These are phyloP conservation scores for Corella eumyota DNA, from an alignment of 23 tunicate genomes.

Conservation along the genomic window DNA sequence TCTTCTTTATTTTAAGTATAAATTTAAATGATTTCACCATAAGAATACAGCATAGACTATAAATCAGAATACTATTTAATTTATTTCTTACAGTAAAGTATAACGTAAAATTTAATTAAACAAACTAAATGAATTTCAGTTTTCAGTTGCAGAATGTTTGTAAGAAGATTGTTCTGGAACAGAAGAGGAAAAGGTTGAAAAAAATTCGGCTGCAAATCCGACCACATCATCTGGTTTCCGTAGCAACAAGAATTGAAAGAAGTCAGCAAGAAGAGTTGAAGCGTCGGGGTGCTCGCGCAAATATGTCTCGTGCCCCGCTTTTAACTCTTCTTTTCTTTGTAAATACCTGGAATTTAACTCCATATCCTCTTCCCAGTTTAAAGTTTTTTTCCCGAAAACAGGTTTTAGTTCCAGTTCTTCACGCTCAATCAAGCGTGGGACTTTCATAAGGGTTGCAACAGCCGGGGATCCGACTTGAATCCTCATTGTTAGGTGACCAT, in stretches of 20 bases:
- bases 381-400: conserved; percentile 49
- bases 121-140: no score
- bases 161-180: conserved; percentile 66
- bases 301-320: conserved; percentile 54
- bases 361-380: conserved; percentile 71
- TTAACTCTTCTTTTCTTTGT: conserved; percentile 45
- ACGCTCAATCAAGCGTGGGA: conserved; percentile 63
- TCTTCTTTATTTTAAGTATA: no score
- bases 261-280: conserved; percentile 52
- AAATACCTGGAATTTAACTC: conserved; percentile 56
- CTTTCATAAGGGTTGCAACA: conserved; percentile 26
- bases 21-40: no score
- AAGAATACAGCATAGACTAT: no score
- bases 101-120: no score
- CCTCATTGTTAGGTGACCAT: conserved; percentile 80
- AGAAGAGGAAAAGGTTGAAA: conserved; percentile 57
- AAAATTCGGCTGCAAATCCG: conserved; percentile 53
- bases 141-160: conserved; percentile 60
- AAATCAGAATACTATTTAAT: no score
- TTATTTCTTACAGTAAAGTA: no score
- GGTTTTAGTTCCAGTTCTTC: conserved; percentile 53
- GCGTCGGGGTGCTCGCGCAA: conserved; percentile 71
- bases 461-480: conserved; percentile 74
- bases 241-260: conserved; percentile 52
- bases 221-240: conserved; percentile 69